phyloP scores from a whole-genome alignment of 1,140 invertebrate genomes.

The Scaptomyza graminum region DNA sequence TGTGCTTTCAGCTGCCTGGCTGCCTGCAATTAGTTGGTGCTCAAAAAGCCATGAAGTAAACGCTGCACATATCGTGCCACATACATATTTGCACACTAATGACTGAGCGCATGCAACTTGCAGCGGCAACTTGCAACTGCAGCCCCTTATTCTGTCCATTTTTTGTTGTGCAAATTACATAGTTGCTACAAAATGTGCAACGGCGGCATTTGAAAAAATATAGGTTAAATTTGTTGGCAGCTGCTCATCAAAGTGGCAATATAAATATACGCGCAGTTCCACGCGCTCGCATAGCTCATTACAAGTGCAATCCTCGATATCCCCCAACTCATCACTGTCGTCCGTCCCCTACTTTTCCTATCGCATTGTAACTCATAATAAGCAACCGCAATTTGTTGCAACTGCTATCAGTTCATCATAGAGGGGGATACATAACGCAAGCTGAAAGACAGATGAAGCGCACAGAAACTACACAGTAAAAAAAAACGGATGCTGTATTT shows the following conservation, averaged over 20 bases:
- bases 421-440: background rate
- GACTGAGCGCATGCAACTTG: conserved; percentile 31
- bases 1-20: conserved; percentile 21
- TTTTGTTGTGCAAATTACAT: conserved; percentile 48
- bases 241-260: conserved; percentile 76
- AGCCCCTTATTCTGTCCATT: background rate
- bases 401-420: conserved; percentile 5
- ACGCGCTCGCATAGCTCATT: conserved; percentile 65
- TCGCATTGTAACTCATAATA: background rate
- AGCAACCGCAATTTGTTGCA: conserved; percentile 47
- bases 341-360: background rate
- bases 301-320: conserved; percentile 22
- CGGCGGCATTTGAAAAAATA: conserved; percentile 57
- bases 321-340: too few species aligned
- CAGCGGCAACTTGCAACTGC: conserved; percentile 9
- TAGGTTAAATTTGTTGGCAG: conserved; percentile 57
- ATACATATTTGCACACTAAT: conserved; percentile 33
- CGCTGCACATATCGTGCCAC: conserved; percentile 27
- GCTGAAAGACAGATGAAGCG: conserved; percentile 49
- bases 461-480: conserved; percentile 36
- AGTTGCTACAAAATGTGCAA: conserved; percentile 29
- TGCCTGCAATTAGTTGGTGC: conserved; percentile 73
- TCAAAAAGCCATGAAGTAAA: conserved; percentile 62
- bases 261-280: conserved; percentile 66
- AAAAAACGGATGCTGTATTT: conserved; percentile 5